Percentiles rank a stretch among this genome's conserved stretches.
phyloP scores from a whole-genome alignment of 2,888 invertebrate species.

The Merodon equestris region DNA sequence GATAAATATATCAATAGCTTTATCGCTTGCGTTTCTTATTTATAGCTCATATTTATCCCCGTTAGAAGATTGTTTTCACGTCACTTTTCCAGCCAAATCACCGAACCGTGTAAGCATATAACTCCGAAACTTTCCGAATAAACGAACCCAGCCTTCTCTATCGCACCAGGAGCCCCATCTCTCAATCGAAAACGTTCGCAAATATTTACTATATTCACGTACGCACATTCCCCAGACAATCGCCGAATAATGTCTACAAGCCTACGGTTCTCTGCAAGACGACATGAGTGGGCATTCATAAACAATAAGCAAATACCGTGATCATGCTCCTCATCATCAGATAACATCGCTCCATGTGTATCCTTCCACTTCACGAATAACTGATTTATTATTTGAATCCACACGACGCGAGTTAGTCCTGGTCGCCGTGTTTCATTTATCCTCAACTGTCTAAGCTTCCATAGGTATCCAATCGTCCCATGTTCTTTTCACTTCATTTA shows the following conservation, averaged over 20 bases:
- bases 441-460: not conserved
- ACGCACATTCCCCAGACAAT: conserved; percentile 9
- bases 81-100: too few species aligned
- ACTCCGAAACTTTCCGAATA: too few species aligned
- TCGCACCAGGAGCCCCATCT: not conserved
- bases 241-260: too few species aligned
- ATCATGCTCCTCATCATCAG: conserved; percentile 3
- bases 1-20: too few species aligned
- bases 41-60: too few species aligned
- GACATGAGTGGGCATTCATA: conserved; percentile 47
- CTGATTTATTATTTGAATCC: conserved; percentile 59
- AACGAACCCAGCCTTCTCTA: too few species aligned
- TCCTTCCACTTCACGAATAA: conserved; percentile 32
- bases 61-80: too few species aligned
- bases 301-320: conserved; percentile 28
- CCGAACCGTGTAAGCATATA: too few species aligned
- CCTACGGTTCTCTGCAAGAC: conserved; percentile 19
- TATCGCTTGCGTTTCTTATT: too few species aligned
- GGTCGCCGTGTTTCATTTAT: conserved; percentile 10
- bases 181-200: conserved; percentile 4
- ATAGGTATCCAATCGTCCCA: conserved; percentile 16
- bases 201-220: conserved; percentile 29
- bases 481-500: conserved; percentile 53
- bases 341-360: conserved; percentile 21
- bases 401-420: conserved; percentile 31